A percentile compares a stretch with the other conserved stretches of the same genome.
Conservation (phyloP, 2,113 vertebrate species). For the Pitta sordida region DNA sequence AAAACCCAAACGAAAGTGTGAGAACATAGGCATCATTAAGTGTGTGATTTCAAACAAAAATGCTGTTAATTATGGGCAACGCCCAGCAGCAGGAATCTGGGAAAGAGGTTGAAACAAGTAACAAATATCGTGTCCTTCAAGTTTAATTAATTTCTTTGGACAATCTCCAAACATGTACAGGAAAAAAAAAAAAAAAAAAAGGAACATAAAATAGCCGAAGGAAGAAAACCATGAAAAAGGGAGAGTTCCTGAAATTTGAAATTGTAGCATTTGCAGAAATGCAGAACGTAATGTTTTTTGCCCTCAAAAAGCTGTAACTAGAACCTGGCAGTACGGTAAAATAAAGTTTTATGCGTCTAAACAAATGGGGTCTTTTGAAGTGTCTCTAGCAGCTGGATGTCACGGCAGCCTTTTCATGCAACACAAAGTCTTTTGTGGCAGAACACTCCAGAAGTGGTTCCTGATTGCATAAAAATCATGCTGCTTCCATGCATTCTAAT, state of each 20-base stretch:
- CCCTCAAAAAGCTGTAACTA: background rate
- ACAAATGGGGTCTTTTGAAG: background rate
- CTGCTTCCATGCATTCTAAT: background rate
- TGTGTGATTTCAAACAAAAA: constrained; percentile 61
- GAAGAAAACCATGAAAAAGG: background rate
- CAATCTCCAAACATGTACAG: background rate
- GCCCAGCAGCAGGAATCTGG: constrained; percentile 53
- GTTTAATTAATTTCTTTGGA: constrained; percentile 55
- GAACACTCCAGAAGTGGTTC: background rate
- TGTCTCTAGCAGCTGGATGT: background rate
- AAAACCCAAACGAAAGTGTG: constrained; percentile 44
- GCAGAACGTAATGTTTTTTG: constrained; percentile 13
- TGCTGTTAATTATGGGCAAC: constrained; percentile 68
- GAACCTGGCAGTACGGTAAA: constrained; percentile 31
- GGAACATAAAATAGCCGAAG: background rate
- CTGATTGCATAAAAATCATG: background rate
- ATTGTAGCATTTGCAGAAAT: background rate
- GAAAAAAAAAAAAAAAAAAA: background rate
- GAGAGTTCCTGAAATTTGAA: background rate
- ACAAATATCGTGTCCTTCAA: constrained; percentile 53
- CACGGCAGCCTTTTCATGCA: background rate
- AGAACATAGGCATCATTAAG: constrained; percentile 50
- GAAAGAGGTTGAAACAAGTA: constrained; percentile 59
- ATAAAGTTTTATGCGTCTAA: background rate
- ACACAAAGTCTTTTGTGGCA: background rate